Evolutionary conservation across 1,140 invertebrate genomes (phyloP).

Genomic region (Drosophila elegans): DNA sequence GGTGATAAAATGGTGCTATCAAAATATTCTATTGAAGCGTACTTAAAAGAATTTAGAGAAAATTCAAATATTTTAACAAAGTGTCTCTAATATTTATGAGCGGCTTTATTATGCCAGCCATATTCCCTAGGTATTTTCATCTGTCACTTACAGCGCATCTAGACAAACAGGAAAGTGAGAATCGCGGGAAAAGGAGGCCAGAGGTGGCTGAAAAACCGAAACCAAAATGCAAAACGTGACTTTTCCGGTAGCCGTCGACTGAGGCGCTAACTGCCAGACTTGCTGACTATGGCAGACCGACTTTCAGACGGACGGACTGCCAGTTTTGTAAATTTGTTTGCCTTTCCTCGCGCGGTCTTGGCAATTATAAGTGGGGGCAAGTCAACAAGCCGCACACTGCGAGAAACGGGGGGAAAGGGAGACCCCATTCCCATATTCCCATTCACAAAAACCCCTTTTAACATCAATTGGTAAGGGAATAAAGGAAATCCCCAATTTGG

Average conservation of each 20-base stretch:
- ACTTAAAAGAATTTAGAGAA: background rate
- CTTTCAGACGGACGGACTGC: constrained; percentile 9
- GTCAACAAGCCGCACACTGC: constrained; percentile 55
- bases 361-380: constrained; percentile 55
- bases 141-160: constrained; percentile 24
- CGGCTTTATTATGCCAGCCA: background rate
- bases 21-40: no score
- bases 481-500: constrained; percentile 23
- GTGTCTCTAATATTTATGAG: background rate
- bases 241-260: constrained; percentile 61
- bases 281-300: constrained; percentile 36
- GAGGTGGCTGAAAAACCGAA: constrained; percentile 21
- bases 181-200: background rate
- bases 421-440: background rate
- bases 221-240: constrained; percentile 73
- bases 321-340: constrained; percentile 72
- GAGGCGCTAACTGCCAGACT: constrained; percentile 48
- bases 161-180: constrained; percentile 11
- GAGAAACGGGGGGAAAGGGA: background rate
- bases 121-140: constrained; percentile 15
- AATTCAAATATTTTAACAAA: background rate
- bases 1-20: no score
- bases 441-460: constrained; percentile 31
- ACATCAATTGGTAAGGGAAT: constrained; percentile 51
- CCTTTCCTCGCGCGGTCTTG: constrained; percentile 50